Percentiles rank a stretch among this genome's conserved stretches.
Conservation (phyloP, 2,888 invertebrate genomes). For the Synergus gifuensis region DNA sequence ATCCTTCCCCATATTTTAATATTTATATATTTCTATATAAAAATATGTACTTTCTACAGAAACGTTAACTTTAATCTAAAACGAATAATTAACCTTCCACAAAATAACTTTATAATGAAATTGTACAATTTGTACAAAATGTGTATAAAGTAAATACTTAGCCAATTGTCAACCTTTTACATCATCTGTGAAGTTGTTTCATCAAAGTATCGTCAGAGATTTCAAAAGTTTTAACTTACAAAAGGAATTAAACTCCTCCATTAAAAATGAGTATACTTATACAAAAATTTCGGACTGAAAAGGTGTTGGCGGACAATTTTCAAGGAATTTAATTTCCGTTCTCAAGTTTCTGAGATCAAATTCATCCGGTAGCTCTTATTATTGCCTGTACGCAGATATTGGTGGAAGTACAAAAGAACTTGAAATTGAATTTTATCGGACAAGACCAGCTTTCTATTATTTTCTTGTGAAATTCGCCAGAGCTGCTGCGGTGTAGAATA, state of each 20-base stretch:
- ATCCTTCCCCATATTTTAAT: neutral
- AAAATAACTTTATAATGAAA: neutral
- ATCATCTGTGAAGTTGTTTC: too few relatives aligned
- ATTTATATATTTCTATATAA: neutral
- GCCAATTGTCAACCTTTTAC: too few relatives aligned
- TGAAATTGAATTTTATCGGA: slow-evolving; percentile 41
- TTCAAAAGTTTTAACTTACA: too few relatives aligned
- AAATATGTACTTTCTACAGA: neutral
- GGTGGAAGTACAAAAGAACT: slow-evolving; percentile 39
- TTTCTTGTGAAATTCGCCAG: slow-evolving; percentile 28
- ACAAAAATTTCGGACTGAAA: neutral
- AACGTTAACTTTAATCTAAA: neutral
- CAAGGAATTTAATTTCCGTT: slow-evolving; percentile 40
- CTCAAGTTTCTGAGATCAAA: slow-evolving; percentile 38
- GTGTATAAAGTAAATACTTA: too few relatives aligned
- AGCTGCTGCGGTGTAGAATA: slow-evolving; percentile 33
- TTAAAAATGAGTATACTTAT: neutral
- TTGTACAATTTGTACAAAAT: too few relatives aligned
- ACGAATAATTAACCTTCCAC: neutral
- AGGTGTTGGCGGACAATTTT: slow-evolving; percentile 17
- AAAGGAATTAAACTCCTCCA: neutral
- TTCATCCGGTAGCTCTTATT: slow-evolving; percentile 40
- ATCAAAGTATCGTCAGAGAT: too few relatives aligned
- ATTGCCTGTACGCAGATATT: slow-evolving; percentile 39
- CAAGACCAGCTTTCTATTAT: slow-evolving; percentile 40